phyloP scores from a whole-genome alignment of 2,888 invertebrate genomes.

The Mellilla xanthometata region DNA sequence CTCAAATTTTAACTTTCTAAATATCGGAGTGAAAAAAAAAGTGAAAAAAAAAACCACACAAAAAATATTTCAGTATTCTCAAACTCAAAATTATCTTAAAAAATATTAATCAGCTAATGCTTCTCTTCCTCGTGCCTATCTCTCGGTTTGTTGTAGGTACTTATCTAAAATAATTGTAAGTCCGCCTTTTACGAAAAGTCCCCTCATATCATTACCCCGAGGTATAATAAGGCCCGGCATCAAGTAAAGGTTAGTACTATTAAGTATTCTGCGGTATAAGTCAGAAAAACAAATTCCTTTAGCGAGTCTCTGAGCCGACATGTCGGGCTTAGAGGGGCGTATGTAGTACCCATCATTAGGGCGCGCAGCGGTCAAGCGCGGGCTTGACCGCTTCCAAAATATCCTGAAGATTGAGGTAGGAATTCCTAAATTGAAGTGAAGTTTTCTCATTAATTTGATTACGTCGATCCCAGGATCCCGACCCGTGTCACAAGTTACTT shows the following conservation, averaged over 20 bases:
- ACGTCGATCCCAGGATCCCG: conserved; percentile 77
- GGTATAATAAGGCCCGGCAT: neutral
- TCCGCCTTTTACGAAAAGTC: neutral
- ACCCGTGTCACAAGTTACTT: conserved; percentile 82
- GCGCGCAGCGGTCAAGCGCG: conserved; percentile 41
- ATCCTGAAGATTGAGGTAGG: conserved; percentile 76
- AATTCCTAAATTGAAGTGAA: conserved; percentile 79
- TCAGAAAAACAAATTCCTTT: conserved; percentile 8
- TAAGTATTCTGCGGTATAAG: neutral
- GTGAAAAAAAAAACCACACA: too few relatives aligned
- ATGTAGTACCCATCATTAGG: conserved; percentile 45
- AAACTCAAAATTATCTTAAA: too few relatives aligned
- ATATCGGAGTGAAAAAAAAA: too few relatives aligned
- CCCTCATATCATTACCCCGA: neutral
- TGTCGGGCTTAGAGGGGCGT: conserved; percentile 25
- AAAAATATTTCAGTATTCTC: too few relatives aligned
- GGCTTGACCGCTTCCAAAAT: conserved; percentile 73
- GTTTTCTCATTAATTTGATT: conserved; percentile 82
- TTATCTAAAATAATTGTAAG: neutral
- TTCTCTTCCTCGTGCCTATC: neutral
- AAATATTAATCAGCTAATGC: neutral
- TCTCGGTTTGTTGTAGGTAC: too few relatives aligned
- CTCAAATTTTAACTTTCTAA: too few relatives aligned
- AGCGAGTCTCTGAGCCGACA: conserved; percentile 13
- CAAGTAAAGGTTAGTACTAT: neutral